Evolutionary conservation across 2,797 vertebrate species (phyloP), one percentile per base, ranked within the genome.

Genomic region (Hipposideros larvatus): DNA sequence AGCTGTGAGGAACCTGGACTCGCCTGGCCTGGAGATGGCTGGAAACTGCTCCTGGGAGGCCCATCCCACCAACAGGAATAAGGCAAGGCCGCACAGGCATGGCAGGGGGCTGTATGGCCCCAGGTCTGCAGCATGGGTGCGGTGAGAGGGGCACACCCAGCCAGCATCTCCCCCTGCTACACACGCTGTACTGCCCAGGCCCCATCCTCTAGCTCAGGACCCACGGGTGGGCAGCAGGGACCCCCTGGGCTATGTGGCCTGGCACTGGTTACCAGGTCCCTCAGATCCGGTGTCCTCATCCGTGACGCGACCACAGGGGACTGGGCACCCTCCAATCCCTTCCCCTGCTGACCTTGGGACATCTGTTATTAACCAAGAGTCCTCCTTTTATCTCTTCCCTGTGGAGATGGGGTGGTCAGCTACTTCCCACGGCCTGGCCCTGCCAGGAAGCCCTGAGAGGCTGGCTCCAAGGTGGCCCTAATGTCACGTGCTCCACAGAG

Each of bases 41-140:
- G 95, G 78, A 13, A 98, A 98, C 93, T 97, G 97, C 26, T 96
- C 97, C 15, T 97, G 97, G 97, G 97, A 96, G 41, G 9, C 91
- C 75, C 96, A 93, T 4, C 66, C 97, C 15, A 26, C 84, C 63
- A 68, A 59, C 83, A 85, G 94, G 88, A 91, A 95, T 77, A 96
- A 97, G 97, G 97, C 75, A 95, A 96, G 97, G 48, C 5, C 5
- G 0, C 0, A 8, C 21, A 37, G 4, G n/a, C 43, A 0, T 0
- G 5, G 8, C 21, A 2, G 34, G 57, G 78, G 79, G 37, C 71
- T 19, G 43, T 13, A 1, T 0, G 18, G 28, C 41, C 4, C 43
- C 8, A 2, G 31, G 11, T 2, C 28, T 11, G 16, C 22, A 4
- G 57, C 71, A 21, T 0, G 4, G n/a, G 43, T 13, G 15, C 3